A percentile compares a stretch with the other conserved stretches of the same genome.
Conservation (phyloP, 2,797 vertebrate genomes). For the Sebastes umbrosus region DNA sequence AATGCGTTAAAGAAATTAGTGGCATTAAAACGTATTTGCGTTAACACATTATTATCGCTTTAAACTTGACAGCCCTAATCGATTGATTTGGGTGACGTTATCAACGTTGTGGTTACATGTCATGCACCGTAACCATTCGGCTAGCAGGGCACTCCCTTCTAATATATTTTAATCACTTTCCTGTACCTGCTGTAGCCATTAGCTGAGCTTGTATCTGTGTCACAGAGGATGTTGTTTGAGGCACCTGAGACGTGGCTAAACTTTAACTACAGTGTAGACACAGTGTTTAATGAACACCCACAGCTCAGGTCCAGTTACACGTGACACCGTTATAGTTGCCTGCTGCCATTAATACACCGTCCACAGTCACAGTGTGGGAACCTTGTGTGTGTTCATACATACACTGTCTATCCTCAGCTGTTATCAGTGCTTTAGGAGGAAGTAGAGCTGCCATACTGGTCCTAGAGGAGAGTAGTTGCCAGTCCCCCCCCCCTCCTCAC, state of each 20-base stretch:
- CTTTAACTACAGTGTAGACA: constrained; percentile 42
- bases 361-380: constrained; percentile 10
- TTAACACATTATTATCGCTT: no score
- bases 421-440: constrained; percentile 38
- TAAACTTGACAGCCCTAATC: no score
- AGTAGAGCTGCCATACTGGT: constrained; percentile 21
- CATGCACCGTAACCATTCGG: not conserved
- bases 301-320: constrained; percentile 32
- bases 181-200: not conserved
- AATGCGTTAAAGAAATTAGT: no score
- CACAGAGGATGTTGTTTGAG: constrained; percentile 26
- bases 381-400: not conserved
- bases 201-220: constrained; percentile 31
- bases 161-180: not conserved
- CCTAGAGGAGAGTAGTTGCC: constrained; percentile 12
- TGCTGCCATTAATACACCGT: not conserved
- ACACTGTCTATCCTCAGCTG: not conserved
- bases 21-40: no score
- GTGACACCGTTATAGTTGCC: constrained; percentile 25
- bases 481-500: constrained; percentile 9
- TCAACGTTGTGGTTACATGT: no score
- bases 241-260: constrained; percentile 45
- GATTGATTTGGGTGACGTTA: no score
- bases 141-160: not conserved
- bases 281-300: constrained; percentile 49